These are phyloP conservation scores for Conger conger DNA, from an alignment of 2,113 vertebrate genomes.

Conservation along the genomic window DNA sequence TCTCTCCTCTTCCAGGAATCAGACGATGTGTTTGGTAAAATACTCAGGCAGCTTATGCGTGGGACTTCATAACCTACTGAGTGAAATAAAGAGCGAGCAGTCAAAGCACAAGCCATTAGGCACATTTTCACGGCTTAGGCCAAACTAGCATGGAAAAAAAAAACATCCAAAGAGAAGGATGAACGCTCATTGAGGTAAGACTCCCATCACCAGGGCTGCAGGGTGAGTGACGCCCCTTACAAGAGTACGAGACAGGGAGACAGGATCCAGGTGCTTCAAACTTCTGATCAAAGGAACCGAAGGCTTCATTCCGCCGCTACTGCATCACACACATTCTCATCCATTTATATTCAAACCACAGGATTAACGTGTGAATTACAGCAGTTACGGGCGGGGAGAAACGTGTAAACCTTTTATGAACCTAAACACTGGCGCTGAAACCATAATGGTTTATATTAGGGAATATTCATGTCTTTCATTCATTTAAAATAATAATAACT, in stretches of 20 bases:
- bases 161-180: background rate
- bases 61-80: background rate
- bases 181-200: background rate
- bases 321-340: background rate
- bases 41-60: background rate
- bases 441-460: background rate
- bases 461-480: background rate
- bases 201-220: background rate
- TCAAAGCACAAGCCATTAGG: background rate
- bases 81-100: background rate
- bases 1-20: background rate
- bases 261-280: background rate
- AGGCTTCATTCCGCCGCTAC: background rate
- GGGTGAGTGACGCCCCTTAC: background rate
- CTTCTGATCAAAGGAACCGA: background rate
- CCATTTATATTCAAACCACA: background rate
- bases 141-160: conserved; percentile 5
- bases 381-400: background rate
- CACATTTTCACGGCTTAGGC: background rate
- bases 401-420: background rate
- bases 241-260: background rate
- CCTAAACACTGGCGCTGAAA: background rate
- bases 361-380: background rate
- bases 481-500: background rate
- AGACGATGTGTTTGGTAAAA: background rate